Evolutionary conservation across 2,888 invertebrate genomes (phyloP), one percentile per base, ranked within the genome.

Genomic region (Diloba caeruleocephala): DNA sequence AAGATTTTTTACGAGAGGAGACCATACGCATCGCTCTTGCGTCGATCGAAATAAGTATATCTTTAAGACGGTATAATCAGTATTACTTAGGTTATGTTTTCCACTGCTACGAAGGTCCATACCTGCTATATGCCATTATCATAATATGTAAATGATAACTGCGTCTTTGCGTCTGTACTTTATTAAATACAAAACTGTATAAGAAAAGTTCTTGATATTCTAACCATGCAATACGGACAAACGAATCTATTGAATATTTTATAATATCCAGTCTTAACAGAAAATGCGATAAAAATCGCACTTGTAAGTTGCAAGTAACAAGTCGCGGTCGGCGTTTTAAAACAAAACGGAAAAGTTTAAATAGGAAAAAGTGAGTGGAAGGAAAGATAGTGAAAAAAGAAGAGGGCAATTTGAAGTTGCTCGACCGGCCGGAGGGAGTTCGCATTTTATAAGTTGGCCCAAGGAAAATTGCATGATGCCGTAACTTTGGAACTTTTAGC

Each of bases 331-430:
- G 79, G 79, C 81, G 80, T 84, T 84, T 83, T 82, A 81, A 86
- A 90, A 90, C 85, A 89, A 90, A 92, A 88, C 81, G 85, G 75
- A 79, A 90, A 92, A 92, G 88, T 92, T 92, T 90, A 90, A 90
- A 92, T 90, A 88, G 88, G 89, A 90, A 91, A 91, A 91, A 90
- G 87, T 87, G 86, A 87, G 85, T 86, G 87, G 81, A 82, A 74
- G 78, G 79, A 76, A 79, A 89, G 90, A 91, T 92, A 92, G 92
- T 92, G 90, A 90, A 92, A 92, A 90, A 91, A 88, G 82, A 77
- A 77, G 79, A 78, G 76, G 81, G 82, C 89, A 92, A 91, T 91
- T 92, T 89, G 88, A 92, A 92, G 85, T 92, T 92, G 86, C 79
- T 72, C 84, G 44, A 71, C 76, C 73, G 77, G 74, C 74, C 71